phyloP scores from a whole-genome alignment of 2,113 vertebrate species.

The Callorhinus ursinus region DNA sequence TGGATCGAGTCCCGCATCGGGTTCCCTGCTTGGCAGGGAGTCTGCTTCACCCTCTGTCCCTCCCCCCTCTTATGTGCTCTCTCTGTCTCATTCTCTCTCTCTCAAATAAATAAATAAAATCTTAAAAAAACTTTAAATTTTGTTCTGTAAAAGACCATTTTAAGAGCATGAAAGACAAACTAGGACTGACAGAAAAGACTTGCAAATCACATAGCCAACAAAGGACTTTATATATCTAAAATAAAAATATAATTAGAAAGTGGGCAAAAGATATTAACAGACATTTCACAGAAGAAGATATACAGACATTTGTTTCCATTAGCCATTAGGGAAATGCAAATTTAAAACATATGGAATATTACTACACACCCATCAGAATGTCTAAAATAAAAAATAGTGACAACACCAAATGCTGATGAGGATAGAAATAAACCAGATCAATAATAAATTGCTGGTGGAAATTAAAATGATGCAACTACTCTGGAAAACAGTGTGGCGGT shows the following conservation, averaged over 20 bases:
- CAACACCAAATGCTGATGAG: not conserved
- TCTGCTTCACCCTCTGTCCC: too few relatives aligned
- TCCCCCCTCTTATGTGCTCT: too few relatives aligned
- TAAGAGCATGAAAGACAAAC: not conserved
- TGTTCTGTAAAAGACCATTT: not conserved
- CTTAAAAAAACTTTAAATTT: not conserved
- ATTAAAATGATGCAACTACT: not conserved
- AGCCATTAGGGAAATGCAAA: not conserved
- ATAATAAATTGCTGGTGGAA: not conserved
- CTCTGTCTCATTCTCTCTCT: too few relatives aligned
- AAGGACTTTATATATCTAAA: not conserved
- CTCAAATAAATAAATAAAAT: too few relatives aligned
- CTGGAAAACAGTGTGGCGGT: not conserved
- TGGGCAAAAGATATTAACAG: not conserved
- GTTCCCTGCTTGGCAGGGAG: too few relatives aligned
- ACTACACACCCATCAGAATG: not conserved
- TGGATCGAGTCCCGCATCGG: too few relatives aligned
- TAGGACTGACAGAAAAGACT: not conserved
- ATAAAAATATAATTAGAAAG: not conserved
- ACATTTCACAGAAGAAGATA: not conserved
- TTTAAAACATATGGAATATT: not conserved
- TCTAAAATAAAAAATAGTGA: not conserved
- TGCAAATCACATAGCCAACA: not conserved
- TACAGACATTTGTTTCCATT: not conserved
- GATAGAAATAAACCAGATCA: not conserved